A percentile compares a stretch with the other conserved stretches of the same genome.
Evolutionary conservation across 2,797 vertebrate species (phyloP).

Genomic region (Oreonectes daqikongensis): DNA sequence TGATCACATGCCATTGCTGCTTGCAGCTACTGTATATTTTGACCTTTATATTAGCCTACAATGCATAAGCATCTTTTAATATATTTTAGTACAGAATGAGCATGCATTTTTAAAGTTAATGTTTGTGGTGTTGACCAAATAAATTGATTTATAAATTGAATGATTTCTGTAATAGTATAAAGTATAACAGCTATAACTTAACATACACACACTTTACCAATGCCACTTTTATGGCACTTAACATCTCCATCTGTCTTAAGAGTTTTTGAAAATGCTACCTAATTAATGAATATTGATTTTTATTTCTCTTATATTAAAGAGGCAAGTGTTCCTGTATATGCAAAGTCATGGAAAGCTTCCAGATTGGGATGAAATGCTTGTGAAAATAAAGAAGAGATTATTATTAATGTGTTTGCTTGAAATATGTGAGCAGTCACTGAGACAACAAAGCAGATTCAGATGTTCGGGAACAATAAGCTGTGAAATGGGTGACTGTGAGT

Average conservation of each 20-base stretch:
- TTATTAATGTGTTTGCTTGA: conserved; percentile 60
- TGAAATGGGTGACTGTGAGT: conserved; percentile 33
- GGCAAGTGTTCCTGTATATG: conserved; percentile 33
- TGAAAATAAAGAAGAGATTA: conserved; percentile 47
- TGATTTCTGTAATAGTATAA: too few relatives aligned
- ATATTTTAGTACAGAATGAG: too few relatives aligned
- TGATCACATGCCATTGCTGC: too few relatives aligned
- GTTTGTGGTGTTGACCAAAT: too few relatives aligned
- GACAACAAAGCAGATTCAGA: conserved; percentile 30
- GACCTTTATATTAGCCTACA: background rate
- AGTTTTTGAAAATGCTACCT: too few relatives aligned
- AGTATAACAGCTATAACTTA: background rate
- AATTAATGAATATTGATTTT: conserved; percentile 21
- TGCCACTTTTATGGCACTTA: conserved; percentile 33
- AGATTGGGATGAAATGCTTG: conserved; percentile 34
- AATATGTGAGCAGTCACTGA: conserved; percentile 55
- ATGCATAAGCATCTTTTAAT: background rate
- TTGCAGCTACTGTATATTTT: too few relatives aligned
- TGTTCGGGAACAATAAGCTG: conserved; percentile 44
- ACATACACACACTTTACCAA: conserved; percentile 9
- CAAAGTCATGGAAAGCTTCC: conserved; percentile 31
- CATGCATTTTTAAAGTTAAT: too few relatives aligned
- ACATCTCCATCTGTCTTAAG: background rate
- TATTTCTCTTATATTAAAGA: background rate
- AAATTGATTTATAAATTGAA: too few relatives aligned